These are phyloP conservation scores for Ameiurus melas DNA, from an alignment of 2,113 vertebrate species.

Conservation along the genomic window DNA sequence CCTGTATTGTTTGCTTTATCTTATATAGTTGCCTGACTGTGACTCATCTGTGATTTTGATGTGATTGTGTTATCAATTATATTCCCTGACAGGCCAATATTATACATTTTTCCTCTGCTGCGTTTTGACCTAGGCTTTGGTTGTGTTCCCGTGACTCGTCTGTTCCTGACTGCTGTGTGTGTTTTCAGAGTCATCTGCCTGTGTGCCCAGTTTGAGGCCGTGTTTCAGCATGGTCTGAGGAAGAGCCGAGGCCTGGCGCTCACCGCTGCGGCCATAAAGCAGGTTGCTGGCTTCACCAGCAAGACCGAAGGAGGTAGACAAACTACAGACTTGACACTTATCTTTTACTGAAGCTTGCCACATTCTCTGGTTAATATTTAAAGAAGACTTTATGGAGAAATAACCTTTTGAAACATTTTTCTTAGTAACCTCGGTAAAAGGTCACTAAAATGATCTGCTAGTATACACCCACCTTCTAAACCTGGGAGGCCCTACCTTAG, in stretches of 20 bases:
- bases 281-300: conserved; percentile 91
- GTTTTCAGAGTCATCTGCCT: conserved; percentile 89
- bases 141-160: no score
- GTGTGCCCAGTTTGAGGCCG: conserved; percentile 94
- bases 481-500: conserved; percentile 16
- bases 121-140: no score
- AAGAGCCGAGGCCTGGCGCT: conserved; percentile 89
- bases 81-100: neutral
- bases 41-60: neutral
- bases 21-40: neutral
- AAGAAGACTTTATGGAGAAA: neutral
- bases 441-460: neutral
- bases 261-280: conserved; percentile 93
- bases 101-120: neutral
- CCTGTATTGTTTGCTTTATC: neutral
- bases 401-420: neutral
- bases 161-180: conserved; percentile 23
- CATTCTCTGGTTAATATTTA: neutral
- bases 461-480: conserved; percentile 12
- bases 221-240: conserved; percentile 93
- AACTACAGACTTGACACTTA: neutral
- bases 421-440: neutral
- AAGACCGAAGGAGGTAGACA: conserved; percentile 87
- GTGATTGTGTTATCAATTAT: neutral
- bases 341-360: neutral